Conservation (phyloP, 2,113 vertebrate species). For the Girardinichthys multiradiatus region DNA sequence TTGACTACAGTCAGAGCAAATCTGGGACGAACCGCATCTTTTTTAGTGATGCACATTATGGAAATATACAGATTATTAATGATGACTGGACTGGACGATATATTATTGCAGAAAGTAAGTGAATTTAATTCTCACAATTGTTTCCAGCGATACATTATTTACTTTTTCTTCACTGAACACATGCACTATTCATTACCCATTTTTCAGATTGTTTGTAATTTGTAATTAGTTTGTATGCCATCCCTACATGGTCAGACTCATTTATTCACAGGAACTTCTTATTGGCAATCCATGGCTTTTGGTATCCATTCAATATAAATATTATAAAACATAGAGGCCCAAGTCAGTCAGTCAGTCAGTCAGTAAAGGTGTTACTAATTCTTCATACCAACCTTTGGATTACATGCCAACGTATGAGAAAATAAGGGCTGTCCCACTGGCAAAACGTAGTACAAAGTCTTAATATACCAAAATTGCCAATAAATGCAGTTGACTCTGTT, state of each 20-base stretch:
- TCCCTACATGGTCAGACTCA: neutral
- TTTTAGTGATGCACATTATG: constrained; percentile 95
- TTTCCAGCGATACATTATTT: neutral
- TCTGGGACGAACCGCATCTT: constrained; percentile 92
- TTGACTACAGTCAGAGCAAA: constrained; percentile 89
- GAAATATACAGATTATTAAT: constrained; percentile 96
- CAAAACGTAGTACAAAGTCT: too few relatives aligned
- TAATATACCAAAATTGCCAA: neutral
- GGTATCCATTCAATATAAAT: too few relatives aligned
- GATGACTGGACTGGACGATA: constrained; percentile 93
- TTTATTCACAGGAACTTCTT: neutral
- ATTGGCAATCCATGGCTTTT: too few relatives aligned
- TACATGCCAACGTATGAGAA: too few relatives aligned
- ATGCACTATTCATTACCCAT: neutral
- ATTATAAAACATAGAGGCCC: too few relatives aligned
- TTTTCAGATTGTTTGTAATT: neutral
- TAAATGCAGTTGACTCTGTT: neutral
- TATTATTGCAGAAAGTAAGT: constrained; percentile 94
- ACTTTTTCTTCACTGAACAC: neutral
- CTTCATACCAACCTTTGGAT: too few relatives aligned
- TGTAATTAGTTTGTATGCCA: neutral
- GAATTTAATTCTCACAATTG: neutral
- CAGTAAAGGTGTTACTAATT: too few relatives aligned
- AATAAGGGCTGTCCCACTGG: too few relatives aligned
- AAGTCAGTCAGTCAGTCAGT: too few relatives aligned